phyloP scores from a whole-genome alignment of 2,113 vertebrate species.

The Cynocephalus volans region DNA sequence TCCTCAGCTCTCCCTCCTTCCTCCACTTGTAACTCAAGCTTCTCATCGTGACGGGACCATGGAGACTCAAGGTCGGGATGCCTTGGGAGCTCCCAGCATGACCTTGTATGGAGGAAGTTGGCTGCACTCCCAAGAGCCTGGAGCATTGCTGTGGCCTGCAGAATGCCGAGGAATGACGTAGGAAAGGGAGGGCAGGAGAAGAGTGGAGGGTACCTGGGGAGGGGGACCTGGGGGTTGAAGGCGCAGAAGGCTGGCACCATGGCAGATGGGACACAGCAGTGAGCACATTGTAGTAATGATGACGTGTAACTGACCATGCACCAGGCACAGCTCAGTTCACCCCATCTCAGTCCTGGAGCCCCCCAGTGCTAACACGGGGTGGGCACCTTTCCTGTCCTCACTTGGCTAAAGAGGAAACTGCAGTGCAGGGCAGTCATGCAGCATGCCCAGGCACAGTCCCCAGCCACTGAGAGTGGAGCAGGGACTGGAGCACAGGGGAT shows the following conservation, averaged over 20 bases:
- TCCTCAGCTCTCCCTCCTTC: fast-evolving
- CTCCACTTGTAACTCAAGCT: fast-evolving
- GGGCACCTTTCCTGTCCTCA: fast-evolving
- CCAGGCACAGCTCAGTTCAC: fast-evolving
- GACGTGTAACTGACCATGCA: fast-evolving
- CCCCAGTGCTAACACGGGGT: fast-evolving
- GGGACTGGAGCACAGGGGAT: fast-evolving
- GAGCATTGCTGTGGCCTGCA: background rate
- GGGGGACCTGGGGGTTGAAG: too few species aligned
- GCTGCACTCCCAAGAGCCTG: fast-evolving
- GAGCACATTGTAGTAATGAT: fast-evolving
- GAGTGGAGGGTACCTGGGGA: fast-evolving
- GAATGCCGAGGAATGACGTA: too few species aligned
- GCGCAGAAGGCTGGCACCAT: background rate
- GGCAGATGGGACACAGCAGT: too few species aligned
- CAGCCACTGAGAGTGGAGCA: background rate
- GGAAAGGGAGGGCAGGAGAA: background rate
- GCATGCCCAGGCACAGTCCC: fast-evolving
- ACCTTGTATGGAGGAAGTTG: fast-evolving
- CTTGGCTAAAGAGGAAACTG: background rate
- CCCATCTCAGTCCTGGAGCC: fast-evolving
- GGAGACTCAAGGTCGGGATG: background rate
- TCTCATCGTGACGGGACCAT: fast-evolving
- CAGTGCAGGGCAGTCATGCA: fast-evolving
- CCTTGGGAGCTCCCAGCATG: fast-evolving